These are phyloP conservation scores for Phalacrocorax aristotelis DNA, from an alignment of 2,113 vertebrate genomes.

Conservation along the genomic window DNA sequence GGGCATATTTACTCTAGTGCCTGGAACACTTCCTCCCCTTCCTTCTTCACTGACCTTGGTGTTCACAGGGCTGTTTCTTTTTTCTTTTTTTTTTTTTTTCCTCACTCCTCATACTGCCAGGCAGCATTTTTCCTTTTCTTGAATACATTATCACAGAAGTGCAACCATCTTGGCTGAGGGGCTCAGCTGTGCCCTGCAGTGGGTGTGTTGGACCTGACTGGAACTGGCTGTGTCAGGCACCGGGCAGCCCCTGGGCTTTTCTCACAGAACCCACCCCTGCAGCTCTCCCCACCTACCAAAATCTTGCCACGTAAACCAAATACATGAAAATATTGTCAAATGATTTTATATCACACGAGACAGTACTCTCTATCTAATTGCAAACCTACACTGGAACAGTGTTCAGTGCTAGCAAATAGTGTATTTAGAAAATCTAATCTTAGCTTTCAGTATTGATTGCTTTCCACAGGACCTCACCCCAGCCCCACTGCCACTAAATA, in stretches of 20 bases:
- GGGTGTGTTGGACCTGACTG: not conserved
- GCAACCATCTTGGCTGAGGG: not conserved
- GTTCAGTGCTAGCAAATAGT: not conserved
- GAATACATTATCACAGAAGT: not conserved
- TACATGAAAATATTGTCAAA: not conserved
- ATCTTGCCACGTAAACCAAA: not conserved
- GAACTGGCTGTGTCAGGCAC: accelerated
- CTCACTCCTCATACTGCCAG: not conserved
- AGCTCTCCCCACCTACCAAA: not conserved
- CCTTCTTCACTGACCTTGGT: not conserved
- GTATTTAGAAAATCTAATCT: not conserved
- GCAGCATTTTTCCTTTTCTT: not conserved
- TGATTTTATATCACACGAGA: not conserved
- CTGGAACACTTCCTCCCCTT: not conserved
- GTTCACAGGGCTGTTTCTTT: not conserved
- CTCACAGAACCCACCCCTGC: not conserved
- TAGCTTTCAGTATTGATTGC: not conserved
- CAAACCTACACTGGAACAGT: not conserved
- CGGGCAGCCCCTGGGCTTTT: not conserved
- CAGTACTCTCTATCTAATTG: not conserved
- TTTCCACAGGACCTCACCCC: not conserved
- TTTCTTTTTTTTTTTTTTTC: too few species aligned
- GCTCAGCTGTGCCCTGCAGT: not conserved
- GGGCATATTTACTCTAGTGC: not conserved
- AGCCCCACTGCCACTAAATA: not conserved